phyloP scores from a whole-genome alignment of 1,140 invertebrate genomes.

The Saccostrea cuccullata region DNA sequence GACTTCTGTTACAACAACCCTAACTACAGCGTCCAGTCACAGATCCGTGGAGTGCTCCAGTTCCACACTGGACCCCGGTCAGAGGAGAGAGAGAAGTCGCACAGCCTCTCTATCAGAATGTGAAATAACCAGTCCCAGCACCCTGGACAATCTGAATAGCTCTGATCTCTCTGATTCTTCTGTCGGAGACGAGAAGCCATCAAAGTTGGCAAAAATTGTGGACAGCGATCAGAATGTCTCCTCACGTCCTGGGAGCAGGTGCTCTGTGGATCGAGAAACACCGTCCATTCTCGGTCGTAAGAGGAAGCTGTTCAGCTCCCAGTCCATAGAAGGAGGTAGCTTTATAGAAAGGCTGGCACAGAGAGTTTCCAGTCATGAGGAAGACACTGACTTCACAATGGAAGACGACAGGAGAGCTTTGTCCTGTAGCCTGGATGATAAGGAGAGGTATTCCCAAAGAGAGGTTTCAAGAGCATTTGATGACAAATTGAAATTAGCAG shows the following conservation, averaged over 20 bases:
- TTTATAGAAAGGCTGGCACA: neutral
- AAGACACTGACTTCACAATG: neutral
- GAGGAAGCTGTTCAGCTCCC: slow-evolving; percentile 48
- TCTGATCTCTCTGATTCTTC: slow-evolving; percentile 35
- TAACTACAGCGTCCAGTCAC: neutral
- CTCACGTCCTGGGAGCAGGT: slow-evolving; percentile 51
- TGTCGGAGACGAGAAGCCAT: slow-evolving; percentile 45
- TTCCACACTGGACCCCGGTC: neutral
- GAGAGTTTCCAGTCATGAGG: slow-evolving; percentile 1
- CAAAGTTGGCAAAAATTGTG: slow-evolving; percentile 54
- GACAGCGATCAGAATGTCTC: slow-evolving; percentile 52
- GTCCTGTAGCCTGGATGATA: slow-evolving; percentile 33
- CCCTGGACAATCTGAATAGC: neutral
- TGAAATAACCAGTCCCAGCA: slow-evolving; percentile 41
- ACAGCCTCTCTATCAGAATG: slow-evolving; percentile 45
- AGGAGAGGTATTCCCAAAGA: slow-evolving; percentile 26
- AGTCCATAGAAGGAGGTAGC: slow-evolving; percentile 14
- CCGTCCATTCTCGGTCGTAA: slow-evolving; percentile 50
- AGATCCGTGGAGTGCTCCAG: neutral
- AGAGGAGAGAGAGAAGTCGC: slow-evolving; percentile 36
- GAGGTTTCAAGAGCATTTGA: slow-evolving; percentile 17
- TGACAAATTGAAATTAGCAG: slow-evolving; percentile 18
- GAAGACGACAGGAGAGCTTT: slow-evolving; percentile 31
- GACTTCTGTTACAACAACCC: neutral
- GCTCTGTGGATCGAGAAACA: slow-evolving; percentile 53